Evolutionary conservation across 1,140 invertebrate species (phyloP), one percentile per base, ranked within the genome.

Genomic region (Palaemon carinicauda): DNA sequence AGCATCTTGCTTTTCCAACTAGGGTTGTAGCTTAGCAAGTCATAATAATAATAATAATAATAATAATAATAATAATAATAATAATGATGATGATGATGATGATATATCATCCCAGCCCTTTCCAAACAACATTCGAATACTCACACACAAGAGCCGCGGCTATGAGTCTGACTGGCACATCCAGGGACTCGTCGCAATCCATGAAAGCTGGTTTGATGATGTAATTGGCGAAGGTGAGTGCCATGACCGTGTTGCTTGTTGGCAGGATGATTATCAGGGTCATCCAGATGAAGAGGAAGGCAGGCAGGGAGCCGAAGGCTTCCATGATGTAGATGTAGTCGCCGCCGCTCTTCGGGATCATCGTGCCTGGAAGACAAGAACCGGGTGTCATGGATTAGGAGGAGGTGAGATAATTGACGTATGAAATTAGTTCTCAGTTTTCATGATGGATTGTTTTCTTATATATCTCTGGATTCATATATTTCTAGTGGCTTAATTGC

Each of bases 201-300:
- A 94, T 94, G 91, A 96, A 97, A 89, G 97, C 95, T 9, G 97
- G 96, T 90, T 97, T 94, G 50, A 97, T 92, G 50, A 98, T 93
- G 91, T 98, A 98, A 88, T 95, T 95, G 1, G 96, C 96, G 92
- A 98, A 97, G 19, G 97, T 98, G 60, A 98, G 92, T 1, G 96
- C 95, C 93, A 97, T 97, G 77, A 98, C 97, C 27, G 97, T 97
- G 91, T 98, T 96, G 69, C 95, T 95, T 88, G 97, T 96, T 78
- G 96, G 97, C 19, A 93, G 92, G 21, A 95, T 93, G 52, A 94
- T 91, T 14, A 94, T 90, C 77, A 94, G 90, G 31, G 93, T 93
- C 65, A 94, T 97, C 97, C 97, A 99, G 1, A 99, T 92, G 91
- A 97, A 98, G 4, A 99, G 92, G 92, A 99, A 99, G 1, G 97